A percentile compares a stretch with the other conserved stretches of the same genome.
Conservation (phyloP, 2,797 vertebrate species). For the Protosalanx chinensis region DNA sequence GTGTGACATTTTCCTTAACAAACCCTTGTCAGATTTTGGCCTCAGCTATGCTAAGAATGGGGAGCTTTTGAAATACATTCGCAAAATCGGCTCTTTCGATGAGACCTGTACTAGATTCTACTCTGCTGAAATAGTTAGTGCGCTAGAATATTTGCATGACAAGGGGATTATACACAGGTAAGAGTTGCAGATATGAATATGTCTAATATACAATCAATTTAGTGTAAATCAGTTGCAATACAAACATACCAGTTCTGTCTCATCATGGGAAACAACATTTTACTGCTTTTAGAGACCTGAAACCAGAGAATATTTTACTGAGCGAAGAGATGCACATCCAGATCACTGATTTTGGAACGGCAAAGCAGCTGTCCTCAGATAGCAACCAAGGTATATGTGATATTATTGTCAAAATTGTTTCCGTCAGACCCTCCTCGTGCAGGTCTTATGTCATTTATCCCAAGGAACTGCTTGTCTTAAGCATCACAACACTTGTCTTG, state of each 20-base stretch:
- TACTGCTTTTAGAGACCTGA: slow-evolving; percentile 86
- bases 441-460: neutral
- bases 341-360: slow-evolving; percentile 98
- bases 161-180: slow-evolving; percentile 99
- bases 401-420: slow-evolving; percentile 1
- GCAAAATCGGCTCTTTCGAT: slow-evolving; percentile 98
- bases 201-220: neutral
- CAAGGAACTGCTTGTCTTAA: neutral
- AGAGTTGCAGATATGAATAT: slow-evolving; percentile 23
- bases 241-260: neutral
- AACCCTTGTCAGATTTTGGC: slow-evolving; percentile 86
- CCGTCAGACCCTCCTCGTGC: neutral
- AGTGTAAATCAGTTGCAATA: no score
- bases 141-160: slow-evolving; percentile 94
- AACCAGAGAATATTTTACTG: slow-evolving; percentile 98
- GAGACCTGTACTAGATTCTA: slow-evolving; percentile 99
- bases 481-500: neutral
- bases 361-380: slow-evolving; percentile 94
- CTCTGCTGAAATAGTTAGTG: slow-evolving; percentile 94
- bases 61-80: slow-evolving; percentile 97
- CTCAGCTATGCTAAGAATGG: slow-evolving; percentile 99
- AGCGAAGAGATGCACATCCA: slow-evolving; percentile 99
- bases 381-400: slow-evolving; percentile 85
- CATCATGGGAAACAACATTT: neutral
- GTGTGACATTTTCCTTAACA: slow-evolving; percentile 76